These are phyloP conservation scores for Nothura maculosa DNA, from an alignment of 2,797 vertebrate genomes.

Conservation along the genomic window DNA sequence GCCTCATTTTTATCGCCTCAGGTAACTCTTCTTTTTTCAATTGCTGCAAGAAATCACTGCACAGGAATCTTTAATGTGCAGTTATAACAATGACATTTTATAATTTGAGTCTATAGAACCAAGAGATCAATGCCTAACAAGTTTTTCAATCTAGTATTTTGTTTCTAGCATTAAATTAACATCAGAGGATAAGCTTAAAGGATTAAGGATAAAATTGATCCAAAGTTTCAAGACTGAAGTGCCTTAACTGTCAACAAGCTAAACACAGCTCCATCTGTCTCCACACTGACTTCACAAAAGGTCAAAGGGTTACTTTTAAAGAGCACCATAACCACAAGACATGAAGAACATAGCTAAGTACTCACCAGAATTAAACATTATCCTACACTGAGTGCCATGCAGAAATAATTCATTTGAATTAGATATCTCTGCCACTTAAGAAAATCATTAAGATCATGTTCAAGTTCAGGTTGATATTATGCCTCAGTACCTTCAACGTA, in stretches of 20 bases:
- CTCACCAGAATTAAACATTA: background rate
- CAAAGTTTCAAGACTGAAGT: background rate
- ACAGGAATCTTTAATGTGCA: background rate
- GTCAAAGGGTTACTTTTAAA: background rate
- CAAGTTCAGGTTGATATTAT: background rate
- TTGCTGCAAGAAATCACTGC: background rate
- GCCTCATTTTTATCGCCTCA: background rate
- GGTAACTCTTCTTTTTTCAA: background rate
- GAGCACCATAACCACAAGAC: background rate
- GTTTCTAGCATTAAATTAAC: background rate
- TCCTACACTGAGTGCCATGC: background rate
- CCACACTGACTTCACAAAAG: background rate
- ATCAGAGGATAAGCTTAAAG: background rate
- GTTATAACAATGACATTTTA: background rate
- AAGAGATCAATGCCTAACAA: background rate
- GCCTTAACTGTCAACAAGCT: background rate
- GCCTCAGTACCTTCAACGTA: background rate
- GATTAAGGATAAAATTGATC: background rate
- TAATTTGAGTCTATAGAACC: background rate
- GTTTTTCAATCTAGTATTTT: background rate
- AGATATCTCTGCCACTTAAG: background rate
- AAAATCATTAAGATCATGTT: background rate
- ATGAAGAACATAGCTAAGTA: background rate
- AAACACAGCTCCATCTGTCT: background rate
- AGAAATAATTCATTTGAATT: background rate